These are phyloP conservation scores for Xanthia icteritia DNA, from an alignment of 2,888 invertebrate genomes.

Conservation along the genomic window DNA sequence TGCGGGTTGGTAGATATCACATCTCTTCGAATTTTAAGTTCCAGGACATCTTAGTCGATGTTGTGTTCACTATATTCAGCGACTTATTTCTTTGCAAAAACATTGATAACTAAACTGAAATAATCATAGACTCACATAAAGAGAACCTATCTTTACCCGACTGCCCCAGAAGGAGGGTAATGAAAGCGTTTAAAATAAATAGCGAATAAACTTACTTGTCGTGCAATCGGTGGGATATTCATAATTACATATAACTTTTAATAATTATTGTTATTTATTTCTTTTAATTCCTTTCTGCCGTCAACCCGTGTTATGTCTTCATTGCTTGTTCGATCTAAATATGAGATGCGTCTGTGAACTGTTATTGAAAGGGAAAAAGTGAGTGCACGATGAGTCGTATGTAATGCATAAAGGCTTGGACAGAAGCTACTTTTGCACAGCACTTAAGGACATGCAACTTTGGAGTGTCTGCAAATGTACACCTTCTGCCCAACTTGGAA, in stretches of 20 bases:
- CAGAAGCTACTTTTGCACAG: neutral
- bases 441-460: neutral
- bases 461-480: neutral
- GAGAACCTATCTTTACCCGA: too few species aligned
- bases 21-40: too few species aligned
- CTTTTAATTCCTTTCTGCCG: neutral
- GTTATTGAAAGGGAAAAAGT: constrained; percentile 14
- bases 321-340: neutral
- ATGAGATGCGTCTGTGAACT: neutral
- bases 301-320: constrained; percentile 1
- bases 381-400: neutral
- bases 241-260: constrained; percentile 7
- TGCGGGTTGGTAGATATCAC: too few species aligned
- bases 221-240: constrained; percentile 29
- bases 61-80: too few species aligned
- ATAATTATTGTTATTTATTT: neutral
- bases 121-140: too few species aligned
- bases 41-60: too few species aligned
- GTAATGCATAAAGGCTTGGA: neutral
- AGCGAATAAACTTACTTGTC: constrained; percentile 14
- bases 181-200: neutral
- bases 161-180: too few species aligned
- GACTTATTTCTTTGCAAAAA: too few species aligned
- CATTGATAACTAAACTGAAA: too few species aligned
- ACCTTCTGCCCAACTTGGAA: neutral